Conservation (phyloP, 2,113 vertebrate genomes). For the Hydropotes inermis region DNA sequence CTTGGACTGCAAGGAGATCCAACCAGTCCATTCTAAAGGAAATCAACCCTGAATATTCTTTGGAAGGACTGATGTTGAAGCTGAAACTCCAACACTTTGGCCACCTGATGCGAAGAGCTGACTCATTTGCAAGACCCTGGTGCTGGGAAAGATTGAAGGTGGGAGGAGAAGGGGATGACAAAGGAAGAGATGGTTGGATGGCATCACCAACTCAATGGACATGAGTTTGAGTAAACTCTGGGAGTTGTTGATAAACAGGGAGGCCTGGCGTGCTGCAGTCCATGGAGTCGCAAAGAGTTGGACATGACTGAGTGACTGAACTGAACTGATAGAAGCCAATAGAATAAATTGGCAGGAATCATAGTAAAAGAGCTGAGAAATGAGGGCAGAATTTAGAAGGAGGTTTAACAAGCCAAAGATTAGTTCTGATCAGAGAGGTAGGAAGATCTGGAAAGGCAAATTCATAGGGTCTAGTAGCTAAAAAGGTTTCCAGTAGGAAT, state of each 20-base stretch:
- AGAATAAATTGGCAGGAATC: neutral
- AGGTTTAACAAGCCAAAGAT: neutral
- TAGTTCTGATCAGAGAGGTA: neutral
- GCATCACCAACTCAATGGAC: neutral
- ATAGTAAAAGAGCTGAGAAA: neutral
- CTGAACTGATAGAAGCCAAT: neutral
- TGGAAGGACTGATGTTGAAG: neutral
- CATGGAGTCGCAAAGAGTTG: neutral
- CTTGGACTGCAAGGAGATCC: neutral
- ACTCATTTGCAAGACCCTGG: neutral
- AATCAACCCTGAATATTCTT: neutral
- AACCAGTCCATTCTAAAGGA: neutral
- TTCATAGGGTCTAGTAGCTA: neutral
- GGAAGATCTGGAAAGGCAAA: neutral
- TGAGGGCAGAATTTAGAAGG: neutral
- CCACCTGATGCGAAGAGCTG: fast-evolving
- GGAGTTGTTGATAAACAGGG: neutral
- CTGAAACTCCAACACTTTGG: neutral
- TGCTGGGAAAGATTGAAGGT: neutral
- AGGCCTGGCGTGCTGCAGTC: neutral
- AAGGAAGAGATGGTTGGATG: neutral
- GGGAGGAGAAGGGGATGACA: neutral
- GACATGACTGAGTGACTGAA: neutral
- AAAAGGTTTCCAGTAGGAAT: neutral
- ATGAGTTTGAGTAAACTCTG: neutral